Base-by-base conservation (phyloP, 2,113 vertebrate genomes). In the Romanogobio albipinnatus region DNA sequence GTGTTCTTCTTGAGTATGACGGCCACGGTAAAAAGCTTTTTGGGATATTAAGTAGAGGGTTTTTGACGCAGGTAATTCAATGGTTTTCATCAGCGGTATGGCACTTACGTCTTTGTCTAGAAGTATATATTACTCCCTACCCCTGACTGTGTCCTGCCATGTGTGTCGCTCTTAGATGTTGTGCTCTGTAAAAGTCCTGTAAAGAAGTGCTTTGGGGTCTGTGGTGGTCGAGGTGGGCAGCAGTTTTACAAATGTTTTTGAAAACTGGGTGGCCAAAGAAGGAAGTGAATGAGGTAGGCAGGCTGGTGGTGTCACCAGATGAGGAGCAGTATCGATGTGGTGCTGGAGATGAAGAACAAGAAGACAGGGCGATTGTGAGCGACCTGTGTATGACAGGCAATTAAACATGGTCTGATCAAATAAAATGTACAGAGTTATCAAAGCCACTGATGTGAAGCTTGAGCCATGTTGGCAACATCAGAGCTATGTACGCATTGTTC, bases 201-300 rank as follows among this genome's bases (percentile, higher is more conserved):
- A 76, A 76, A 70, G 76, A 51, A 47, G 62, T 17, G n/a, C 43
- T 68, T 58, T 13, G 78, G 39, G 62, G 59, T 86, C 45, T 64
- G 19, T 59, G 76, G 87, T 86, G 81, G 84, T 68, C 51, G 66
- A 85, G 56, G 64, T 78, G 66, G 66, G 84, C 75, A 75, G 68
- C 58, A 24, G 39, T 81, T 86, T 86, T 85, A 77, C 51, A 71
- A 79, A 81, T 68, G 53, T 81, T 73, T 64, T 80, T 84, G 61
- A 43, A 88, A 84, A 84, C 61, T 86, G 77, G 84, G 83, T 88
- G 87, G 81, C 33, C 81, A 8, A 39, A 24, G 39, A 24, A 49
- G 59, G 56, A 83, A 36, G 39, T 73, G 56, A 62, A 76, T 33
- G n/a, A 88, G 75, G 19, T 71, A 47, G 24, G 58, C 33, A 58